phyloP scores from a whole-genome alignment of 2,113 vertebrate species.

The Myiozetetes cayanensis region DNA sequence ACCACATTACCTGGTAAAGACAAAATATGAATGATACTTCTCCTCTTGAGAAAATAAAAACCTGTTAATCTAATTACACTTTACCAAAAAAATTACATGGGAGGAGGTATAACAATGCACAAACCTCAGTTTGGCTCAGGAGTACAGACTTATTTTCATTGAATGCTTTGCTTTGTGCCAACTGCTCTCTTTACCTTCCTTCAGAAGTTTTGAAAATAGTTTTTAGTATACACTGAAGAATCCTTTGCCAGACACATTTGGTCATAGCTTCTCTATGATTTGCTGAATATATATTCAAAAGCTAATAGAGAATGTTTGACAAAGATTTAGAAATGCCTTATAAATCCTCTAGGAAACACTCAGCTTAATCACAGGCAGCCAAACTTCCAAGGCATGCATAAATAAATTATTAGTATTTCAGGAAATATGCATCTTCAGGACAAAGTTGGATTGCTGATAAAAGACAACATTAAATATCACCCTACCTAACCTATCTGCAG shows the following conservation, averaged over 20 bases:
- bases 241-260: background rate
- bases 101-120: background rate
- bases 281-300: background rate
- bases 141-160: background rate
- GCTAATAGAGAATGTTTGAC: background rate
- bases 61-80: background rate
- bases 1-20: background rate
- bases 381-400: constrained; percentile 11
- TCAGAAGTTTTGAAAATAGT: background rate
- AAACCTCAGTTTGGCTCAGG: background rate
- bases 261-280: background rate
- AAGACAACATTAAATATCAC: background rate
- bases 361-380: background rate
- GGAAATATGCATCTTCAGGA: background rate
- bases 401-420: constrained; percentile 7
- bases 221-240: background rate
- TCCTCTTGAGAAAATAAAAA: background rate
- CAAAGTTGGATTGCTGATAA: background rate
- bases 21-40: background rate
- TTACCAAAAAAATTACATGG: background rate
- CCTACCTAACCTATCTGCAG: background rate
- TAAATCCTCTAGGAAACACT: constrained; percentile 3
- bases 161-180: background rate
- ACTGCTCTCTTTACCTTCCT: background rate
- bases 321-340: background rate